Evolutionary conservation across 2,888 invertebrate species (phyloP).

Genomic region (Dolichomitus sp.): DNA sequence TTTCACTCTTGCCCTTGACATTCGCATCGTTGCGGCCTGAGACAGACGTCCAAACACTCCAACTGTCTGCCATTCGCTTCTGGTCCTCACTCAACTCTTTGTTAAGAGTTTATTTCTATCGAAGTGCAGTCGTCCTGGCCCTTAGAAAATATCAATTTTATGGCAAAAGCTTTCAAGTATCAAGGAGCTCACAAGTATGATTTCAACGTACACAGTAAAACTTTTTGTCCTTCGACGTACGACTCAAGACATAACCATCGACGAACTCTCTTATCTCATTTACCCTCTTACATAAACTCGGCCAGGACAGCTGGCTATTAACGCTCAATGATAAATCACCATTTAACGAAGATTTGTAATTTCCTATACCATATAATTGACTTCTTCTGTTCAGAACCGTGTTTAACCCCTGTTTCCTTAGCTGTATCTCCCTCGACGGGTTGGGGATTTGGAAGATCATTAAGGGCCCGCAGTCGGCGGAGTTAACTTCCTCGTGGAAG

Average conservation of each 20-base stretch:
- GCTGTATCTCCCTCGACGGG: conserved; percentile 5
- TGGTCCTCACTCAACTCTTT: conserved; percentile 27
- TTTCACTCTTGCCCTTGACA: conserved; percentile 78
- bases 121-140: conserved; percentile 12
- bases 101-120: conserved; percentile 39
- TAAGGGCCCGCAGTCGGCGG: conserved; percentile 54
- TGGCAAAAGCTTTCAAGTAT: background rate
- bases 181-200: background rate
- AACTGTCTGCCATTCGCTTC: conserved; percentile 28
- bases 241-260: background rate
- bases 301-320: conserved; percentile 32
- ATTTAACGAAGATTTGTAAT: conserved; percentile 54
- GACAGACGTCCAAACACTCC: conserved; percentile 71
- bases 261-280: background rate
- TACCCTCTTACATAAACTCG: background rate
- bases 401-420: conserved; percentile 34
- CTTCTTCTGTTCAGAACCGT: conserved; percentile 32
- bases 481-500: conserved; percentile 52
- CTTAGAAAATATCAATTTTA: background rate
- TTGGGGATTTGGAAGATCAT: conserved; percentile 56
- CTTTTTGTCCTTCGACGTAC: background rate
- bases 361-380: conserved; percentile 52
- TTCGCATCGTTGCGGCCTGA: conserved; percentile 70
- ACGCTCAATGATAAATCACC: conserved; percentile 48
- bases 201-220: background rate